Conservation (phyloP, 2,888 invertebrate genomes). For the Morpho deidamia region DNA sequence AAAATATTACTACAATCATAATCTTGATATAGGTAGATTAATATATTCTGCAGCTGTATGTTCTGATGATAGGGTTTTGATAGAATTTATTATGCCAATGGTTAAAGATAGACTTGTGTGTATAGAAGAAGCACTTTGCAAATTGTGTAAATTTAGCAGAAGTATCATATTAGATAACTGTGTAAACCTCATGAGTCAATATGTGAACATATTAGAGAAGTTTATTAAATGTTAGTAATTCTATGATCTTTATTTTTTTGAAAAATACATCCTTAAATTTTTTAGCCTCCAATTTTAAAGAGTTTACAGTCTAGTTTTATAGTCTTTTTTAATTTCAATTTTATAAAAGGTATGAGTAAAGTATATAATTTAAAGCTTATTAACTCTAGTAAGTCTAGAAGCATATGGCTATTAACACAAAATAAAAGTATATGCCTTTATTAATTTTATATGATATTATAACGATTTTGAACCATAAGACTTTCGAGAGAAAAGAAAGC, state of each 20-base stretch:
- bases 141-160: slow-evolving; percentile 42
- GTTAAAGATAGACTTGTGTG: slow-evolving; percentile 44
- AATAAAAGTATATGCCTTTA: no score
- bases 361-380: no score
- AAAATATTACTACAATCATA: slow-evolving; percentile 59
- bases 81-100: slow-evolving; percentile 58
- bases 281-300: no score
- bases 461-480: no score
- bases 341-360: no score
- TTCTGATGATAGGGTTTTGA: slow-evolving; percentile 53
- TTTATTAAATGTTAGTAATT: slow-evolving; percentile 69
- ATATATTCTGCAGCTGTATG: slow-evolving; percentile 67
- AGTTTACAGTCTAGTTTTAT: no score
- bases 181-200: slow-evolving; percentile 65
- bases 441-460: no score
- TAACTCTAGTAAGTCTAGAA: no score
- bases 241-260: neutral
- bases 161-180: slow-evolving; percentile 62
- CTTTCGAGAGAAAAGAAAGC: no score
- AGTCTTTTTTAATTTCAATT: no score
- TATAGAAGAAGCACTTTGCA: slow-evolving; percentile 47
- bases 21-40: slow-evolving; percentile 57
- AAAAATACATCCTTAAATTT: no score
- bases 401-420: no score
- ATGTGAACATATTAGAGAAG: slow-evolving; percentile 67